Evolutionary conservation across 2,113 vertebrate genomes (phyloP), one percentile per base, ranked within the genome.

Genomic region (Entelurus aequoreus): DNA sequence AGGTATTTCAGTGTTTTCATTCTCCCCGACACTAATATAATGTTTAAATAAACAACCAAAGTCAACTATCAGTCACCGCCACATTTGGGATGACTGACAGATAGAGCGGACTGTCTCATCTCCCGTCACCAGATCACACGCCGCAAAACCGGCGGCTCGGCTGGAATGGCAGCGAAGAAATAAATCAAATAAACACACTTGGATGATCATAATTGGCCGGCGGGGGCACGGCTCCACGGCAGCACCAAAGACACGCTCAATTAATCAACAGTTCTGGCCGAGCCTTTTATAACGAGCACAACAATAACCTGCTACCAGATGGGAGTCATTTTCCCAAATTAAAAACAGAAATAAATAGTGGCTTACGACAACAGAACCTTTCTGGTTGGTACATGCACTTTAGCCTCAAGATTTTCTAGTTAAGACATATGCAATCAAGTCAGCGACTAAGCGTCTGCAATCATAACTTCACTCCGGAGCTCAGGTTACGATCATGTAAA

Each of bases 191-290:
- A 93, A 93, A 93, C 91, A 93, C 66, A 67, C 78, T 76, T 86
- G 88, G 90, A 93, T 94, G 92, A 92, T 88, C 75, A 82, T 94
- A 93, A 94, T 94, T 94, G 90, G 88, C 87, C 88, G 85, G 92
- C 91, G 83, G 91, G 89, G 88, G 88, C 89, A 81, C 73, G 53
- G 74, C 77, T 87, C 76, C 74, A 76, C 6, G 78, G 69, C 80
- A 75, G 86, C 78, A 66, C 66, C 62, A 86, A 83, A 78, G 90
- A 90, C 83, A 88, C 76, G 84, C 74, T 80, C 88, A 91, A 94
- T 95, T 93, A 94, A 94, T 93, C 90, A 94, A 91, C 82, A 86
- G 87, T 85, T 82, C 91, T 89, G 82, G 67, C 90, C 85, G 92
- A 91, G 84, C 87, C 84, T 84, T 89, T 91, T 92, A 89, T 85